A percentile compares a stretch with the other conserved stretches of the same genome.
Conservation (phyloP, 1,140 invertebrate species). For the Drosophila bipectinata region DNA sequence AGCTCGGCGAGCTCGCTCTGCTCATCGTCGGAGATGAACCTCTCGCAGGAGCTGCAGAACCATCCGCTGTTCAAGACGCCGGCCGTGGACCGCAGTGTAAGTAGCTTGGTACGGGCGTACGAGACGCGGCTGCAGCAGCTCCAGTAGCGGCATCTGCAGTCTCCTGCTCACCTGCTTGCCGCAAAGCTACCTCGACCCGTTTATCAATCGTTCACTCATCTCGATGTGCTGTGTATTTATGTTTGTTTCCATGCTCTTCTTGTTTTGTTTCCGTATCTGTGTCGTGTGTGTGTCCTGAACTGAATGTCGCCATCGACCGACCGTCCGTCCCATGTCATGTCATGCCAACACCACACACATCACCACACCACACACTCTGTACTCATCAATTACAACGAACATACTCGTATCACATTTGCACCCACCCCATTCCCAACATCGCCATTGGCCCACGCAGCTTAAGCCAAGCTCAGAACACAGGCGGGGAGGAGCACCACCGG, state of each 20-base stretch:
- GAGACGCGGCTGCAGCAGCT: conserved; percentile 58
- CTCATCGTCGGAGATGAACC: conserved; percentile 83
- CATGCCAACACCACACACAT: conserved; percentile 24
- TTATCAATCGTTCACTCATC: conserved; percentile 31
- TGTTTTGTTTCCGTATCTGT: conserved; percentile 61
- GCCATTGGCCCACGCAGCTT: conserved; percentile 58
- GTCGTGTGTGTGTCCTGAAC: conserved; percentile 50
- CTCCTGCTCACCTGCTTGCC: conserved; percentile 45
- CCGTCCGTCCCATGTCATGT: conserved; percentile 55
- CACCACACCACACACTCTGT: background rate
- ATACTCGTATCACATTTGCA: conserved; percentile 23
- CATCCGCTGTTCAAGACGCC: conserved; percentile 83
- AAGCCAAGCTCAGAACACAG: conserved; percentile 71
- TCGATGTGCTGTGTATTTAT: conserved; percentile 66
- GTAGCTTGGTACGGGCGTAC: conserved; percentile 67
- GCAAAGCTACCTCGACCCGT: conserved; percentile 45
- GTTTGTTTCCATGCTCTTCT: conserved; percentile 71
- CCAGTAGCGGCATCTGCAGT: conserved; percentile 7
- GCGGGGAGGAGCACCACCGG: conserved; percentile 59
- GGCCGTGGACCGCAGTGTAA: conserved; percentile 83
- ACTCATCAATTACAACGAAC: conserved; percentile 10
- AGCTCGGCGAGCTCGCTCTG: conserved; percentile 82
- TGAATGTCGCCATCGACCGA: conserved; percentile 45
- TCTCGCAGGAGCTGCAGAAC: conserved; percentile 83
- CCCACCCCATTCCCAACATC: conserved; percentile 17